Conservation (phyloP, 2,113 vertebrate genomes). For the Callionymus lyra region DNA sequence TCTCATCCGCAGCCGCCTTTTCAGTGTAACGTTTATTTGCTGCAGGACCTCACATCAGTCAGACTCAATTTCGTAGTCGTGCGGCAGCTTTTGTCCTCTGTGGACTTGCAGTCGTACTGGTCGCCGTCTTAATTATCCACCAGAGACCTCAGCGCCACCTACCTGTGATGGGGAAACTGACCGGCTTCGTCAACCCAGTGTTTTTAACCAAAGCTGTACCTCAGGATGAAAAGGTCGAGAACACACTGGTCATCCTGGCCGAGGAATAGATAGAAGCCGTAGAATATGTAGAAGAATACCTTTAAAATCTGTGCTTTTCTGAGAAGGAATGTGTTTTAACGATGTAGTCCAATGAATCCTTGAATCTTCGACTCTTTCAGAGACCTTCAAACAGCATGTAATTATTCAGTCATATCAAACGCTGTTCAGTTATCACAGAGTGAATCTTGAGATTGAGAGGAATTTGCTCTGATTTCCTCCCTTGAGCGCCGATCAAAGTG, state of each 20-base stretch:
- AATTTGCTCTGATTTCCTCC: too few species aligned
- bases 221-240: constrained; percentile 5
- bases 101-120: background rate
- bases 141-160: constrained; percentile 13
- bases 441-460: too few species aligned
- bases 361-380: too few species aligned
- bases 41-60: background rate
- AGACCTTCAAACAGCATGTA: too few species aligned
- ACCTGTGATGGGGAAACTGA: background rate
- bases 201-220: constrained; percentile 10
- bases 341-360: too few species aligned
- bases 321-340: too few species aligned
- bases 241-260: constrained; percentile 3
- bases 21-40: background rate
- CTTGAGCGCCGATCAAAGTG: too few species aligned
- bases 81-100: constrained; percentile 13
- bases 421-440: too few species aligned
- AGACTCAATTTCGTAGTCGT: constrained; percentile 15
- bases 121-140: constrained; percentile 5
- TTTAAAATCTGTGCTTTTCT: too few species aligned
- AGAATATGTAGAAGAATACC: too few species aligned
- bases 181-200: constrained; percentile 28
- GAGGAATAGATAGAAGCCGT: background rate
- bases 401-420: too few species aligned
- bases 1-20: too few species aligned